Evolutionary conservation across 2,888 invertebrate species (phyloP).

Genomic region (Nymphalis c-album): DNA sequence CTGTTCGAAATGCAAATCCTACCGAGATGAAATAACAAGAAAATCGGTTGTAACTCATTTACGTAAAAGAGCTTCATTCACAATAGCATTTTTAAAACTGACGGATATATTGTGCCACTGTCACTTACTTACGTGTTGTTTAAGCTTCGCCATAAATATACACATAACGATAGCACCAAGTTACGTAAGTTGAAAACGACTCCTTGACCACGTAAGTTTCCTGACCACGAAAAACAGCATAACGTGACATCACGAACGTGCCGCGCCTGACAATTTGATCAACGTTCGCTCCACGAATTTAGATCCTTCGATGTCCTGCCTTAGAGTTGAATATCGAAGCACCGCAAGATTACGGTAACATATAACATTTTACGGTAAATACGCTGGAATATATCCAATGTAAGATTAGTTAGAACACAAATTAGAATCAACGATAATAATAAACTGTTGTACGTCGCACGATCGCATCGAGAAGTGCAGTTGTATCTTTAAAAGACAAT

Average conservation of each 20-base stretch:
- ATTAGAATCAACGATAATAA: conserved; percentile 6
- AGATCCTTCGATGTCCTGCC: not conserved
- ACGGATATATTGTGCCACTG: not conserved
- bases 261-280: conserved; percentile 49
- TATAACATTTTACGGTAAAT: not conserved
- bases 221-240: conserved; percentile 63
- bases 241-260: conserved; percentile 63
- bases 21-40: too few relatives aligned
- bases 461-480: not conserved
- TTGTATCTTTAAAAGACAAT: not conserved
- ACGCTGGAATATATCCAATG: not conserved
- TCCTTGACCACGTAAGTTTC: conserved; percentile 54
- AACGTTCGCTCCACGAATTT: not conserved
- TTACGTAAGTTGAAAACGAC: conserved; percentile 39
- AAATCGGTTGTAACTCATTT: too few relatives aligned
- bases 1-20: too few relatives aligned
- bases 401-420: not conserved
- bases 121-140: conserved; percentile 4
- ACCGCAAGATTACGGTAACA: not conserved
- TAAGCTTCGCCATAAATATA: conserved; percentile 9
- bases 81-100: not conserved
- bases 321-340: not conserved
- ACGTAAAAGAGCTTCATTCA: too few relatives aligned
- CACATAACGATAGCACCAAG: conserved; percentile 33
- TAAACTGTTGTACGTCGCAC: not conserved